Conservation (phyloP, 2,888 invertebrate species). For the Drosophila limbata region DNA sequence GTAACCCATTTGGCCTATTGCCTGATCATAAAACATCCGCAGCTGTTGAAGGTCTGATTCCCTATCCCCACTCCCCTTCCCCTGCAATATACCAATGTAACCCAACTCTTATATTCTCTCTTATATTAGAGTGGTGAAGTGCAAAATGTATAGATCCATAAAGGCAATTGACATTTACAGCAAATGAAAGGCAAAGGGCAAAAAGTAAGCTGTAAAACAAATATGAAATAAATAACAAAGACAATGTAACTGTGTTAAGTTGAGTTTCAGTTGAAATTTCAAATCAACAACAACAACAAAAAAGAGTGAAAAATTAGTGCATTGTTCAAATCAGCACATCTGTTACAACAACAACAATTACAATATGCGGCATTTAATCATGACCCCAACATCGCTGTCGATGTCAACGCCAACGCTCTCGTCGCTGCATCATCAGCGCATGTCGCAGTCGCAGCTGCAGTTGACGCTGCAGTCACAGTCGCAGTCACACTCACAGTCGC, state of each 20-base stretch:
- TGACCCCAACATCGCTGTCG: conserved; percentile 75
- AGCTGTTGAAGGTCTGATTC: conserved; percentile 34
- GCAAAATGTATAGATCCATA: conserved; percentile 57
- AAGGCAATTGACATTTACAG: conserved; percentile 73
- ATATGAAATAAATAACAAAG: conserved; percentile 27
- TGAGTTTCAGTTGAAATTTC: conserved; percentile 39
- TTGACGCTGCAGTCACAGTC: conserved; percentile 41
- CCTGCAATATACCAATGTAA: too few species aligned
- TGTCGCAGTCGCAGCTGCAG: conserved; percentile 53
- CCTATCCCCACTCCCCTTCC: conserved; percentile 1
- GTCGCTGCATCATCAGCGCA: conserved; percentile 71
- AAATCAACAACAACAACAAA: conserved; percentile 30
- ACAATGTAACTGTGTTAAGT: conserved; percentile 60
- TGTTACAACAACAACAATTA: conserved; percentile 25
- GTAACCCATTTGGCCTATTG: conserved; percentile 65
- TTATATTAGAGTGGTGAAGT: conserved; percentile 34
- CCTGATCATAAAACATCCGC: conserved; percentile 29
- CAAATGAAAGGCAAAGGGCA: conserved; percentile 52
- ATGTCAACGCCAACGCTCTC: conserved; percentile 74
- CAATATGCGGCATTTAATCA: conserved; percentile 78
- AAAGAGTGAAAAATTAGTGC: conserved; percentile 53
- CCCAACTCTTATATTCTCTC: not conserved
- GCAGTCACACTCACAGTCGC: conserved; percentile 47
- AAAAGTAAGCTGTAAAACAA: conserved; percentile 24
- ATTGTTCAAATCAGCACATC: conserved; percentile 49